Percentiles rank a stretch among this genome's conserved stretches.
These are phyloP conservation scores for Pelodiscus sinensis DNA, from an alignment of 2,113 vertebrate genomes.

Conservation along the genomic window DNA sequence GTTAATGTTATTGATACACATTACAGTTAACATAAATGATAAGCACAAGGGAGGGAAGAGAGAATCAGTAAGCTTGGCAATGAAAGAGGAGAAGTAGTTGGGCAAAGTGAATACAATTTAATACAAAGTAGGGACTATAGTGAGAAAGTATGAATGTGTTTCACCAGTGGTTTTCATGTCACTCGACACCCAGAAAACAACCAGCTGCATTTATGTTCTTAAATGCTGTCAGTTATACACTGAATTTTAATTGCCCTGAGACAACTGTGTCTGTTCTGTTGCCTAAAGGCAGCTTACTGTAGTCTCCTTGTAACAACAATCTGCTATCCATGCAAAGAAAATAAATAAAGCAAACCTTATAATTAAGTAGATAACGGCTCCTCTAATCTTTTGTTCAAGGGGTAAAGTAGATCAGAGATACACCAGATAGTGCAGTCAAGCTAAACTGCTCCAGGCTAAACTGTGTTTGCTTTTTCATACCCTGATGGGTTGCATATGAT, in stretches of 20 bases:
- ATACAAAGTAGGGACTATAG: fast-evolving
- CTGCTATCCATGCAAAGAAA: constrained; percentile 9
- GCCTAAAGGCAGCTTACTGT: not conserved
- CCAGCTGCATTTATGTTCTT: not conserved
- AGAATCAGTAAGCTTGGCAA: not conserved
- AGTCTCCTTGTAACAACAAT: not conserved
- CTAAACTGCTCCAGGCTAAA: not conserved
- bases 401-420: not conserved
- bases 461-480: not conserved
- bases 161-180: not conserved
- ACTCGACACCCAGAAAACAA: not conserved
- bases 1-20: not conserved
- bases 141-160: not conserved
- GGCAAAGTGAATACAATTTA: fast-evolving
- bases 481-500: not conserved
- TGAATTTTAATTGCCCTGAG: not conserved
- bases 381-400: not conserved
- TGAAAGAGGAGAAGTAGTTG: fast-evolving
- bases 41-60: not conserved
- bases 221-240: not conserved
- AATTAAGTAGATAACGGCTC: not conserved
- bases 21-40: not conserved
- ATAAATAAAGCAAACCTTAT: not conserved
- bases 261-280: not conserved
- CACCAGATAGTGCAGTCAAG: fast-evolving